Evolutionary conservation across 2,113 vertebrate species (phyloP), one percentile per base, ranked within the genome.

Genomic region (Nerophis lumbriciformis): DNA sequence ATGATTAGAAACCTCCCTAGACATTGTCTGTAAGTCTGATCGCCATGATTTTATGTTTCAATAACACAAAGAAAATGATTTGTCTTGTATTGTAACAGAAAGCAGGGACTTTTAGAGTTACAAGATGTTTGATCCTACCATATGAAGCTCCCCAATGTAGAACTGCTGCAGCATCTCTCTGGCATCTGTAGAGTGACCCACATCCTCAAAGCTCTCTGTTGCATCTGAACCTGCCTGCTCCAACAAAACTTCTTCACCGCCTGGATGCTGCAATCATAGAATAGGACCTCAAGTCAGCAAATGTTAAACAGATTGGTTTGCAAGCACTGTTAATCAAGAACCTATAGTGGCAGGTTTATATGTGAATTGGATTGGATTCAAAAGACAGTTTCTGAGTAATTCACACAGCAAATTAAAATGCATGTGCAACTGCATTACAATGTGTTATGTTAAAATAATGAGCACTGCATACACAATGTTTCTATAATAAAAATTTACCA

Each of bases 121-220:
- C 37, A 3, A 19, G 5, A 48, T 39, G n/a, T 56, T 16, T 6
- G 1, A 13, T 72, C 88, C 88, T 91, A 98, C 96, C 92, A 91
- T 87, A 56, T 95, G 92, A 45, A 99, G 55, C 65, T 97, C 94
- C 39, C 95, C 96, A 1, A 99, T 72, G 57, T 86, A 93, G 86
- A 93, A 97, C 79, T 97, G 92, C 73, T 90, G 85, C 0, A 99
- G 93, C 94, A 99, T 95, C 48, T 97, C 94, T 75, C 93, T 90
- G 80, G 96, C 96, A 50, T 99, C 96, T 12, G 64, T 79, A 44
- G 96, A 99, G 75, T 98, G 96, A 10, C 96, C 96, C 1, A 99
- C 95, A 47, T 97, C 96, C 70, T 98, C 96, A 21, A 98, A 99
- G 76, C 93, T 94, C 83, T 97, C 96, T 0, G 94, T 96, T 52